Base-by-base conservation (phyloP, 2,888 invertebrate genomes). In the Amblyjoppa fuscipennis region DNA sequence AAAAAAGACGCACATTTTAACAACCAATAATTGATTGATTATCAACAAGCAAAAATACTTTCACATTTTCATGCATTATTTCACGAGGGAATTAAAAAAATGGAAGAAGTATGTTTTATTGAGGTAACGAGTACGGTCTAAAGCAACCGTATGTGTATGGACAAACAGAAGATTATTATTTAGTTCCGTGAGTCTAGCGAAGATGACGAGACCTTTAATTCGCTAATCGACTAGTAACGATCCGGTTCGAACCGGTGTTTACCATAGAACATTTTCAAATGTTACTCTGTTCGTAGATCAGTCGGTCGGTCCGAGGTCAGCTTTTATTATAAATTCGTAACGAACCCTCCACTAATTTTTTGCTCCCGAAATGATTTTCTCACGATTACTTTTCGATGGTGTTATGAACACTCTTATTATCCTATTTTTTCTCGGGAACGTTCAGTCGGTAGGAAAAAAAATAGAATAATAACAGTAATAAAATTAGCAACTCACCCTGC, bases 21-120 rank as follows among this genome's bases (percentile, higher is more conserved):
- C 28, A 20, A 45, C 11, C 64, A 83, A 77, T 80, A 85, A 83
- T 83, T 80, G 53, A 83, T 83, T 83, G 51, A 69, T 74, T 77
- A 85, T 68, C 77, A 68, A 25, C 56, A 51, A 3, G 64, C 64
- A 13, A 20, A 66, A 70, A 69, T 34, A 80, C 83, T 83, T 85
- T 85, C 83, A 83, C 85, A 83, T 80, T 75, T 77, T 53, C 73
- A 34, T 53, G 28, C 16, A 49, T 80, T 74, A 41, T 51, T 51
- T 5, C 20, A 25, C 5, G 11, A 31, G n/a, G 6, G 20, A 56
- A n/a, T 25, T 34, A 16, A 68, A 41, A 68, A 11, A n/a, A 53
- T 68, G 0, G 20, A 66, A 51, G 11, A 20, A 56, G 25, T 34
- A 61, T 31, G 20, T 45, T 51, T 41, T 28, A 6, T 28, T 51